These are phyloP conservation scores for Parazoanthus swiftii DNA, from an alignment of 92 coral and sea anemone species.

Conservation along the genomic window DNA sequence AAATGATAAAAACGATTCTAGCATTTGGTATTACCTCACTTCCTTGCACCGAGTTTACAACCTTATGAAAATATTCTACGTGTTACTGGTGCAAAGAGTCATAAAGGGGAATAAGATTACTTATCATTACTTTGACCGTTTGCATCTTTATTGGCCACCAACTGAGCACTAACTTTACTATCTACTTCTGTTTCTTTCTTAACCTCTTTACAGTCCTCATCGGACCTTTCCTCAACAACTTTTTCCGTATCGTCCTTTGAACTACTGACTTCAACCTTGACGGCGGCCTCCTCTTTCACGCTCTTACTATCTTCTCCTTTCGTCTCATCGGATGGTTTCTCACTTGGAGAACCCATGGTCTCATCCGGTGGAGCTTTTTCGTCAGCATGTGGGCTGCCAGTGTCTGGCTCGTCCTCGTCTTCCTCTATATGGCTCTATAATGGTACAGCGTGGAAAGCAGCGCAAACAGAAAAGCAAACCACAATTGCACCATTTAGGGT, in stretches of 20 bases:
- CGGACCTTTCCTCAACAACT: background rate
- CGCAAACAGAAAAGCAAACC: conserved; percentile 69
- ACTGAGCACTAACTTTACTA: conserved; percentile 30
- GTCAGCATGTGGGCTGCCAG: background rate
- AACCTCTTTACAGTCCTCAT: conserved; percentile 25
- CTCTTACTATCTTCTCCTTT: background rate
- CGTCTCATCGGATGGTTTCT: conserved; percentile 33
- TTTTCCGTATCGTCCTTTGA: conserved; percentile 30
- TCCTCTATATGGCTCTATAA: conserved; percentile 50
- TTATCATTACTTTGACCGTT: conserved; percentile 33
- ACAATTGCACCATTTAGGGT: conserved; percentile 63
- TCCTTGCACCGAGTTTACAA: background rate
- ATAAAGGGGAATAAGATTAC: background rate
- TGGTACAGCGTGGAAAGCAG: conserved; percentile 64
- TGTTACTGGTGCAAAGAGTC: background rate
- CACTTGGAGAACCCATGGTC: conserved; percentile 21
- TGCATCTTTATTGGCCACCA: conserved; percentile 41
- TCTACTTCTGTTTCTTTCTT: conserved; percentile 27
- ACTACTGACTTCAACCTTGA: conserved; percentile 26
- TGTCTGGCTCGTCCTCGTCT: conserved; percentile 49
- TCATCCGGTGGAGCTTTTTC: conserved; percentile 30
- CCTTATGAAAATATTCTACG: background rate
- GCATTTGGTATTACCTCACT: background rate
- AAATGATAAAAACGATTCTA: background rate
- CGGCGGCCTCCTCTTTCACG: background rate